phyloP scores from a whole-genome alignment of 2,888 invertebrate genomes.

The Blastobasis lacticolella region DNA sequence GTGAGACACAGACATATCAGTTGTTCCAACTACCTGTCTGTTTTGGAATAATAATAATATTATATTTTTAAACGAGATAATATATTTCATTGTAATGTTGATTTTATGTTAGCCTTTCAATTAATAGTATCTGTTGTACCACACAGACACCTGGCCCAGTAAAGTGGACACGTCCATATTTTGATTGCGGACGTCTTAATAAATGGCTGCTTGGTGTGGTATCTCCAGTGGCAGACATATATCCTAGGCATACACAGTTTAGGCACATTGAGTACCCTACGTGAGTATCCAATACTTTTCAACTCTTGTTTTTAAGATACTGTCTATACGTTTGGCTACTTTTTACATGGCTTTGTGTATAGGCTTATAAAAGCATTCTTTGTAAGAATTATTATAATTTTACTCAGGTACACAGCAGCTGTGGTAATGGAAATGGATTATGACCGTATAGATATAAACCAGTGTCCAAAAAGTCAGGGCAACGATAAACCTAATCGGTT shows the following conservation, averaged over 20 bases:
- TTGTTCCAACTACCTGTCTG: no score
- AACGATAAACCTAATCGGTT: slow-evolving; percentile 92
- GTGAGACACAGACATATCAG: no score
- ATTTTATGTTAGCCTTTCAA: neutral
- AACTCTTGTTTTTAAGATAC: no score
- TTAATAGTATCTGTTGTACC: neutral
- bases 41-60: neutral
- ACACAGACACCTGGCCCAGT: slow-evolving; percentile 85
- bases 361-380: neutral
- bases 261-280: slow-evolving; percentile 95
- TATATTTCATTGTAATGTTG: no score
- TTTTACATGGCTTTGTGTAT: no score
- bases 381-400: neutral
- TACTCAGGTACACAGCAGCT: slow-evolving; percentile 87
- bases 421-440: slow-evolving; percentile 97
- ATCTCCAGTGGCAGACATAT: slow-evolving; percentile 95
- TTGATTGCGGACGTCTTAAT: slow-evolving; percentile 95
- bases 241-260: slow-evolving; percentile 93
- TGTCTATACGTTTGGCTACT: no score
- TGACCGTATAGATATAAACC: slow-evolving; percentile 97
- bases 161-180: slow-evolving; percentile 95
- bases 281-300: slow-evolving; percentile 67
- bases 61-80: neutral
- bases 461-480: slow-evolving; percentile 92
- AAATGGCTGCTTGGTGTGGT: slow-evolving; percentile 97